Evolutionary conservation across 1,140 invertebrate genomes (phyloP).

Genomic region (Lethrus apterus): DNA sequence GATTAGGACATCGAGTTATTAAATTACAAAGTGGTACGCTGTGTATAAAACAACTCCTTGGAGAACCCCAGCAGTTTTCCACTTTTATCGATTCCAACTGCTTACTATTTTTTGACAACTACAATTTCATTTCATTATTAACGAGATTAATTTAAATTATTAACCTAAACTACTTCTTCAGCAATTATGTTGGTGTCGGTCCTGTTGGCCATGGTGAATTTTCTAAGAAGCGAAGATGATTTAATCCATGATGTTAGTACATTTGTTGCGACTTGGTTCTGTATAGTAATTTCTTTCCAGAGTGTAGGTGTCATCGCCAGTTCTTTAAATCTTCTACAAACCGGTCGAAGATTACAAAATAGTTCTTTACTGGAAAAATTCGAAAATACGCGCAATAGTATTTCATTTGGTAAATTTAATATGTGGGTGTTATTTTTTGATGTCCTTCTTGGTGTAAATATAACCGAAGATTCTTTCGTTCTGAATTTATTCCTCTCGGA

Average conservation of each 20-base stretch:
- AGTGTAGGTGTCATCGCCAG: constrained; percentile 9
- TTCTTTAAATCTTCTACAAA: constrained; percentile 8
- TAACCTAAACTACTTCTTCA: constrained; percentile 9
- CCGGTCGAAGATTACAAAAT: constrained; percentile 5
- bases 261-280: constrained; percentile 4
- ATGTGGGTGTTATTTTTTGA: constrained; percentile 1
- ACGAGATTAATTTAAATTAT: no score
- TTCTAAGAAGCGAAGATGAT: constrained; percentile 1
- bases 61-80: constrained; percentile 12
- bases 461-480: neutral
- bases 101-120: constrained; percentile 9
- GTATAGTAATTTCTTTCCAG: constrained; percentile 7
- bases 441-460: neutral
- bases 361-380: constrained; percentile 11
- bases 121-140: no score
- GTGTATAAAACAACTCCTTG: constrained; percentile 6
- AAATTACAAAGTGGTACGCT: constrained; percentile 15
- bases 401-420: constrained; percentile 9
- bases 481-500: constrained; percentile 6
- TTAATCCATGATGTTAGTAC: constrained; percentile 8
- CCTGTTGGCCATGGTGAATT: constrained; percentile 7
- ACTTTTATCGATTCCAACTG: constrained; percentile 12
- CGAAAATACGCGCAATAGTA: constrained; percentile 11
- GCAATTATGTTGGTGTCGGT: constrained; percentile 8
- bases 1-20: constrained; percentile 11